Percentiles rank a stretch among this genome's conserved stretches.
Conservation (phyloP, 2,113 vertebrate species). For the Pterocles gutturalis region DNA sequence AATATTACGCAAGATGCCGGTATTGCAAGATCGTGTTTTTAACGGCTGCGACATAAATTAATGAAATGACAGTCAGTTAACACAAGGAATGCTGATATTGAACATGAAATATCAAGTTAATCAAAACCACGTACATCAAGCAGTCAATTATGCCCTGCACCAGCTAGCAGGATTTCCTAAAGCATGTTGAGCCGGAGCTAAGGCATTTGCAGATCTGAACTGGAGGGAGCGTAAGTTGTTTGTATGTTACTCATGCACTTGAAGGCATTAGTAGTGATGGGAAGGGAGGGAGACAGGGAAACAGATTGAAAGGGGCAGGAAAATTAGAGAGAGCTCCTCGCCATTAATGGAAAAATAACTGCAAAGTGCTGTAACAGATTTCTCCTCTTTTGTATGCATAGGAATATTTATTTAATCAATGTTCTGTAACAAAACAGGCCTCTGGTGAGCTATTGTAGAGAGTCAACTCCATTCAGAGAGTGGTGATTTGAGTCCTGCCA, state of each 20-base stretch:
- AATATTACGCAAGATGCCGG: background rate
- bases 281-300: slow-evolving; percentile 33
- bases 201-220: background rate
- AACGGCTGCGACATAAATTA: background rate
- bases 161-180: background rate
- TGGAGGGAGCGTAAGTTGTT: background rate
- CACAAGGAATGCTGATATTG: background rate
- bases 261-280: slow-evolving; percentile 47
- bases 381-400: slow-evolving; percentile 70
- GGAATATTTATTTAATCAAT: slow-evolving; percentile 80
- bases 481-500: slow-evolving; percentile 65
- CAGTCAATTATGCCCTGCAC: background rate
- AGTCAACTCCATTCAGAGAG: slow-evolving; percentile 52
- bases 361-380: slow-evolving; percentile 56
- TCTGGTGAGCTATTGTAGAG: slow-evolving; percentile 70
- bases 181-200: background rate
- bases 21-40: background rate
- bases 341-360: slow-evolving; percentile 70
- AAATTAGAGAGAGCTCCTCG: slow-evolving; percentile 41
- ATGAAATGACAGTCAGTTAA: background rate
- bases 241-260: slow-evolving; percentile 35
- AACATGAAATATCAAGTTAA: background rate
- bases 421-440: slow-evolving; percentile 76
- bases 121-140: background rate
- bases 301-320: slow-evolving; percentile 51